Evolutionary conservation across 2,113 vertebrate species (phyloP).

Genomic region (Atrichornis clamosus): DNA sequence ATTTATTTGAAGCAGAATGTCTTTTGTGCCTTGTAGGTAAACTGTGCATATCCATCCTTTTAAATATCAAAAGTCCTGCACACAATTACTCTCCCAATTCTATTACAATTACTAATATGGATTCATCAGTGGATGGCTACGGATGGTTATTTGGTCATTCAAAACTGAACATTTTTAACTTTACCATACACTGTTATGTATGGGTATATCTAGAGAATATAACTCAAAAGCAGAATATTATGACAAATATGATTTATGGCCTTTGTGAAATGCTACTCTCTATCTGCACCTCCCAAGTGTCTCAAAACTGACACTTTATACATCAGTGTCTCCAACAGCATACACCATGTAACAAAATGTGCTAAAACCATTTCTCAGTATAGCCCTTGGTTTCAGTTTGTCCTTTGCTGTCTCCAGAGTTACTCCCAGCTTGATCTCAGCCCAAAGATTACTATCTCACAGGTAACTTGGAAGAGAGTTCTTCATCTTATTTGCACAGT

Average conservation of each 20-base stretch:
- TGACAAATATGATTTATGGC: background rate
- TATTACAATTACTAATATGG: background rate
- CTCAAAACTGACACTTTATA: background rate
- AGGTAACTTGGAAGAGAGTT: background rate
- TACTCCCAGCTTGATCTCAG: background rate
- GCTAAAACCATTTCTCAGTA: background rate
- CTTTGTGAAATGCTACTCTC: background rate
- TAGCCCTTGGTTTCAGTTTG: background rate
- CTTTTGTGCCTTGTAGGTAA: background rate
- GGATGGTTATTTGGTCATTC: background rate
- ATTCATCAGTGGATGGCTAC: background rate
- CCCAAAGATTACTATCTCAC: background rate
- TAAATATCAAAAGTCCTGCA: background rate
- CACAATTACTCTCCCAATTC: background rate
- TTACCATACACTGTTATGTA: background rate
- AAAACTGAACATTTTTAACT: background rate
- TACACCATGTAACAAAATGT: background rate
- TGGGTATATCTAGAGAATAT: background rate
- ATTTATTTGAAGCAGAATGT: background rate
- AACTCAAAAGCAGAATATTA: background rate
- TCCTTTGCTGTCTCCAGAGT: background rate
- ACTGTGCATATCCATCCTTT: background rate
- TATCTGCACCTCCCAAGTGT: background rate
- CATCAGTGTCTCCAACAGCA: background rate
- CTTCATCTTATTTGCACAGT: background rate